Evolutionary conservation across 2,888 invertebrate species (phyloP), one percentile per base, ranked within the genome.

Genomic region (Agrochola circellaris): DNA sequence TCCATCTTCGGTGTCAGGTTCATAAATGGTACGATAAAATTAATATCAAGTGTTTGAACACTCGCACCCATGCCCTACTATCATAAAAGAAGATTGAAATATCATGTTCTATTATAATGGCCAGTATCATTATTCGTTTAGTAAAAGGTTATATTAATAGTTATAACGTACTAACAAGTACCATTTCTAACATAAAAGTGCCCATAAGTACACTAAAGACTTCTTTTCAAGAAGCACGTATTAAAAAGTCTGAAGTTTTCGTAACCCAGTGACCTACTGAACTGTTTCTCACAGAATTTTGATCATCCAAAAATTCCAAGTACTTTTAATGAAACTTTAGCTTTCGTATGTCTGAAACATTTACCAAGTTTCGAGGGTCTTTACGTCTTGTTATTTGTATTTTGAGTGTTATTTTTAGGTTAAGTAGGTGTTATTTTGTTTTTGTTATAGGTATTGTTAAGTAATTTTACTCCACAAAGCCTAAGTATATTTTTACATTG

Each of bases 211-310:
- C 17, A 38, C 34, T 73, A 51, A 48, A 84, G 81, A 64, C 60
- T 68, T 75, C 80, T 75, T 72, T 69, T 69, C 30, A 84, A 73
- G 75, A 62, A 75, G 75, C 62, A 69, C 68, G 68, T 82, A 68
- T 69, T 79, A 65, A 58, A 84, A 72, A 51, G 58, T 17, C 69
- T 62, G 42, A 67, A 73, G 73, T 75, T 77, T 86, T 76, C 81
- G 67, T 81, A 73, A 71, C 82, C 73, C 17, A 73, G 23, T 85
- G 79, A 87, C 85, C 85, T 67, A 86, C 73, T 86, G 79, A 82
- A 79, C 84, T 67, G 69, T 69, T 69, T 70, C 68, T 23, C 20
- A 20, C 60, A 70, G 72, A 81, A 76, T 75, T 77, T 86, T 76
- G 64, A 76, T 76, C 72, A 69, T 79, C 68, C 48, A 42, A 75